Base-by-base conservation (phyloP, 2,797 vertebrate genomes). In the Ispidina picta region DNA sequence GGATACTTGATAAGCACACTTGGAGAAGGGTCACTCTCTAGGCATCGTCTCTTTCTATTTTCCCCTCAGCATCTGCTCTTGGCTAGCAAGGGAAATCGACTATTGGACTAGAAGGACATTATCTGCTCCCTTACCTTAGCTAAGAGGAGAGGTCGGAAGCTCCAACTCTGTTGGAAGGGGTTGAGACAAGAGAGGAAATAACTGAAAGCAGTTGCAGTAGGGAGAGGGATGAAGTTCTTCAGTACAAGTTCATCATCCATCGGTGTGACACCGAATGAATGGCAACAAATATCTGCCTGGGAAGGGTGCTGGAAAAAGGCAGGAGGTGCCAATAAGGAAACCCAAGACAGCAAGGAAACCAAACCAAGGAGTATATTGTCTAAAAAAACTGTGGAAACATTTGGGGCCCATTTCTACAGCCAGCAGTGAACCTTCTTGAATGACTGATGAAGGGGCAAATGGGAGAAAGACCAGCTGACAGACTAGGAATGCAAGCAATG, bases 401-500 rank as follows among this genome's bases (percentile, higher is more conserved):
- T 59, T 70, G 21, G 3, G 68, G 11, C 62, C 62, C 21, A 5
- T 44, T 82, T 62, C 58, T 71, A 39, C 26, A 44, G 31, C 31
- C 3, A 35, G 48, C 19, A 70, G 12, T 60, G 56, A 79, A 65
- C 29, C 11, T 41, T 71, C 29, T 58, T 25, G 54, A 82, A 76
- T 31, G 44, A 73, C 12, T 39, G 26, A 7, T 76, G 46, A 43
- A 75, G 16, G 22, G 51, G 17, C 25, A 55, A 71, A 23, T 18
- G 3, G 22, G 15, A 63, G 54, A 76, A 78, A 73, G 19, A 37
- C 23, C 91, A 88, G 26, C 41, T 64, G 21, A 68, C 9, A 44
- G 59, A 56, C 49, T 0, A 5, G 5, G 19, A 56, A 43, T 15
- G 6, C 25, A 64, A 83, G 22, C 0, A 0, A 19, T 41, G 12